Conservation (phyloP, 64 coral and sea anemone species). For the Actinia equina region DNA sequence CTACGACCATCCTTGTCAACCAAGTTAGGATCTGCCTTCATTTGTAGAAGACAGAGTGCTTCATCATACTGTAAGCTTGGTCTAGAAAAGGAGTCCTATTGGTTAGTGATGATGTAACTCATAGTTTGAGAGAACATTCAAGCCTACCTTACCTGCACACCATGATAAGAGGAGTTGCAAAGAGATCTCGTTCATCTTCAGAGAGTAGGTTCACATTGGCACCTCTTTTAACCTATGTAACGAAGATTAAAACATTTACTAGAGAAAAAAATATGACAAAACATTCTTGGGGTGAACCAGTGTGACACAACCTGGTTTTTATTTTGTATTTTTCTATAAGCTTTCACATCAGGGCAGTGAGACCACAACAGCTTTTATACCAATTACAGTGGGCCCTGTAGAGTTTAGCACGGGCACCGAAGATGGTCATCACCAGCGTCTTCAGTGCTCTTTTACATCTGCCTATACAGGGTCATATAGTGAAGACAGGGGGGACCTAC, state of each 20-base stretch:
- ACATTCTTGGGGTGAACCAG: no score
- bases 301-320: no score
- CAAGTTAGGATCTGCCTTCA: slow-evolving; percentile 74
- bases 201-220: slow-evolving; percentile 37
- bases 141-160: slow-evolving; percentile 19
- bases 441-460: no score
- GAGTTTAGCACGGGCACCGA: no score
- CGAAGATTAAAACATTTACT: background rate
- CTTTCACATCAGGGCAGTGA: no score
- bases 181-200: slow-evolving; percentile 17
- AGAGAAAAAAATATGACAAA: background rate
- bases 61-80: slow-evolving; percentile 9
- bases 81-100: background rate
- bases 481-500: no score
- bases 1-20: slow-evolving; percentile 37
- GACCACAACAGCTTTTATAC: no score
- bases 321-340: no score
- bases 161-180: slow-evolving; percentile 31
- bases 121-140: background rate
- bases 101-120: background rate
- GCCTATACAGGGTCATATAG: no score
- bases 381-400: no score
- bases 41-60: slow-evolving; percentile 19
- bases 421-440: no score
- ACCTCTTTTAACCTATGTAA: slow-evolving; percentile 30